These are phyloP conservation scores for Aleiodes leptofemur DNA, from an alignment of 2,888 invertebrate genomes.

Conservation along the genomic window DNA sequence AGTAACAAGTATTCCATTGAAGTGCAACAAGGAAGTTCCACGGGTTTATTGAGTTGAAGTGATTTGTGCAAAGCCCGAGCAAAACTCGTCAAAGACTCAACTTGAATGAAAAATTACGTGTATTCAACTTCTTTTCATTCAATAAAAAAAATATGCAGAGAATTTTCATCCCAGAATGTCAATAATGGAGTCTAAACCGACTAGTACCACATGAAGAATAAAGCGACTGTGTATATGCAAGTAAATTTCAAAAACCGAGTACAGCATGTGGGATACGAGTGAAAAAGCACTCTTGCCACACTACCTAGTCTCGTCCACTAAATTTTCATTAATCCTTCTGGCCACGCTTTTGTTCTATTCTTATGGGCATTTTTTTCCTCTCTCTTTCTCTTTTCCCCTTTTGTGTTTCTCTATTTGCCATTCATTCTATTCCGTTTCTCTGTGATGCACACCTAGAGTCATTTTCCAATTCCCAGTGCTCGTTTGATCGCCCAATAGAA, in stretches of 20 bases:
- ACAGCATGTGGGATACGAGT: conserved; percentile 30
- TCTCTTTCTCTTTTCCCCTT: not conserved
- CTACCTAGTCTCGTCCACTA: conserved; percentile 43
- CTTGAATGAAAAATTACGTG: too few relatives aligned
- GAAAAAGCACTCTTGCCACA: conserved; percentile 46
- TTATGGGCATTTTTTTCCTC: conserved; percentile 8
- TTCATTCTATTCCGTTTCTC: conserved; percentile 18
- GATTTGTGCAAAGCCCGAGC: too few relatives aligned
- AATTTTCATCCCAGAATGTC: not conserved
- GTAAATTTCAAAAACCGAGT: conserved; percentile 40
- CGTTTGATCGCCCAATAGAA: not conserved
- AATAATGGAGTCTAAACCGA: conserved; percentile 30
- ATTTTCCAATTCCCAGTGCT: conserved; percentile 44
- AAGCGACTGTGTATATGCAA: conserved; percentile 20
- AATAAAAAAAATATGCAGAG: too few relatives aligned
- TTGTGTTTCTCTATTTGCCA: not conserved
- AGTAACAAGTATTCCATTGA: too few relatives aligned
- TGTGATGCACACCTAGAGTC: conserved; percentile 34
- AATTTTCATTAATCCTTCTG: conserved; percentile 54
- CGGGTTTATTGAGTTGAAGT: too few relatives aligned
- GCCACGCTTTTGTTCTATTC: conserved; percentile 41
- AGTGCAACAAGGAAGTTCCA: too few relatives aligned
- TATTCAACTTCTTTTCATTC: too few relatives aligned
- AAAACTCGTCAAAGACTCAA: too few relatives aligned
- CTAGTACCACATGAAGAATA: conserved; percentile 34